Conservation (phyloP, 2,797 vertebrate species). For the Rallus crepitans region DNA sequence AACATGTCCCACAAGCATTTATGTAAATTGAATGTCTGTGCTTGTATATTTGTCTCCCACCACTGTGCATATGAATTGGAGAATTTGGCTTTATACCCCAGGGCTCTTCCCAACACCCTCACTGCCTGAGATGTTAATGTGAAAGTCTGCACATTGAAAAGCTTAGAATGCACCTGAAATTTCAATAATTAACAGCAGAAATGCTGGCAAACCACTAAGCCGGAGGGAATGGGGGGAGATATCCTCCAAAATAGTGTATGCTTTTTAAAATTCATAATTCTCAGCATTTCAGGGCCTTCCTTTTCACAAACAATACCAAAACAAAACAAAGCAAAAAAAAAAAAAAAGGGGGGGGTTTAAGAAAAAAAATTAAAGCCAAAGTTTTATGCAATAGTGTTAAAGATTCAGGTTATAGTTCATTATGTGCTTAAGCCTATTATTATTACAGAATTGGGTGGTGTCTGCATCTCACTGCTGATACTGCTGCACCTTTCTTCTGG, state of each 20-base stretch:
- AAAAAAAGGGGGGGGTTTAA: fast-evolving
- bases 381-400: not conserved
- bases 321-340: too few relatives aligned
- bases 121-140: conserved; percentile 4
- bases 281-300: not conserved
- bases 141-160: not conserved
- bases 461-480: conserved; percentile 34
- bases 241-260: not conserved
- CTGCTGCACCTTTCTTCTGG: conserved; percentile 38
- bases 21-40: conserved; percentile 25
- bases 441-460: not conserved
- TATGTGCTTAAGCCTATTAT: not conserved
- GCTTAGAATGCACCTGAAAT: conserved; percentile 16
- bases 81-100: conserved; percentile 1
- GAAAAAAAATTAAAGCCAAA: not conserved
- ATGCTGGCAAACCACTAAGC: not conserved
- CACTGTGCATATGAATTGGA: not conserved
- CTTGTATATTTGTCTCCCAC: not conserved
- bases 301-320: not conserved
- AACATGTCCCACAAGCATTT: not conserved
- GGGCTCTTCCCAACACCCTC: not conserved
- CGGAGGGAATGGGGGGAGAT: not conserved
- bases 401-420: not conserved
- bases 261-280: not conserved
- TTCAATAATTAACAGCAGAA: conserved; percentile 38